These are phyloP conservation scores for Eulimnadia texana DNA, from an alignment of 1,140 invertebrate species.

Conservation along the genomic window DNA sequence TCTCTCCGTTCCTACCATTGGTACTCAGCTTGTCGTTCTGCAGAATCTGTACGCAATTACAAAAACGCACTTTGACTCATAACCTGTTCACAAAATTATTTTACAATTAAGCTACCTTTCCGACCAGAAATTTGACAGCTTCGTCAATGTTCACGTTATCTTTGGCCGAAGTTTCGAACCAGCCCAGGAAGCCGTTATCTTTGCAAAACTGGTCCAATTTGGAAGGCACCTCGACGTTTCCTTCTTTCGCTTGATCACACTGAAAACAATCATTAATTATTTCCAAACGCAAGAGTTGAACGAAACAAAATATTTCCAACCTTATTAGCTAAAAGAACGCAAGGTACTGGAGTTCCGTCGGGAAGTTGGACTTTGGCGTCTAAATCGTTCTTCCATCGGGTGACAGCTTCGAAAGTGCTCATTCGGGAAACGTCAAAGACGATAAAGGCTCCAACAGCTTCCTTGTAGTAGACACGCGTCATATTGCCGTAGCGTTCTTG, in stretches of 20 bases:
- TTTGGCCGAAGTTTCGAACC: slow-evolving; percentile 97
- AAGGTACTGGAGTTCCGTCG: slow-evolving; percentile 85
- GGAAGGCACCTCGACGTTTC: slow-evolving; percentile 31
- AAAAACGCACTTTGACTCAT: not conserved
- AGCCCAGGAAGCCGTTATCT: slow-evolving; percentile 84
- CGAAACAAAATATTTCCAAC: too few relatives aligned
- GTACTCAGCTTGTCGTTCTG: not conserved
- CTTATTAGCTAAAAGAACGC: slow-evolving; percentile 93
- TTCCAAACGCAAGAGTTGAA: slow-evolving; percentile 18
- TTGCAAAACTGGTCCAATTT: slow-evolving; percentile 92
- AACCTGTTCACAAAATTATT: not conserved
- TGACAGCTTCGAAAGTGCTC: slow-evolving; percentile 86
- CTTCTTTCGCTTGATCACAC: slow-evolving; percentile 93
- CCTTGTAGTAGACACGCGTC: slow-evolving; percentile 98
- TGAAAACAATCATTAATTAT: slow-evolving; percentile 29
- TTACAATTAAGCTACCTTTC: slow-evolving; percentile 42
- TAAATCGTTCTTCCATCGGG: slow-evolving; percentile 94
- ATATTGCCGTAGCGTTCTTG: slow-evolving; percentile 98
- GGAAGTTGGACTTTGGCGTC: slow-evolving; percentile 91
- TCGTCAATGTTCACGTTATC: slow-evolving; percentile 98
- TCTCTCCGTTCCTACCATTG: not conserved
- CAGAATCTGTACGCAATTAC: not conserved
- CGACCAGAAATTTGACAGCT: slow-evolving; percentile 75
- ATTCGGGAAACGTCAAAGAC: slow-evolving; percentile 90
- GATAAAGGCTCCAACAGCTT: slow-evolving; percentile 95